These are phyloP conservation scores for Cebidichthys violaceus DNA, from an alignment of 2,113 vertebrate genomes.

Conservation along the genomic window DNA sequence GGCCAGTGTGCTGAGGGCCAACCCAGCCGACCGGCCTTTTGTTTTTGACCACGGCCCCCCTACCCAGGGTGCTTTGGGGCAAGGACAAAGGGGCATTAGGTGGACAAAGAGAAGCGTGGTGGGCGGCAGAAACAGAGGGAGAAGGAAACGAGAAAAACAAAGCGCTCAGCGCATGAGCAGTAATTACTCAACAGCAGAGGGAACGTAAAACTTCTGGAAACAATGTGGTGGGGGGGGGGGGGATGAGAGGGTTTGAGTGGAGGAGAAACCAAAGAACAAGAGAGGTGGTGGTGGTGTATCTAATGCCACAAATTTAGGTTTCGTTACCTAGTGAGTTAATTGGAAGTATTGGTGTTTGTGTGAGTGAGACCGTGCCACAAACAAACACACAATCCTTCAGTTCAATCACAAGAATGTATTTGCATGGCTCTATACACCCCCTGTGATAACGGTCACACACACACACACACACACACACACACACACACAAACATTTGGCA, in stretches of 20 bases:
- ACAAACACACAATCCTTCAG: not conserved
- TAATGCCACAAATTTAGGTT: not conserved
- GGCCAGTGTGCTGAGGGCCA: conserved; percentile 39
- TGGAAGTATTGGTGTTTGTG: not conserved
- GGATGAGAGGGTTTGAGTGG: conserved; percentile 11
- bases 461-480: conserved; percentile 17
- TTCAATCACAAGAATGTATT: conserved; percentile 19
- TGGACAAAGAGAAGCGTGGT: conserved; percentile 77
- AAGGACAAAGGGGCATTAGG: conserved; percentile 75
- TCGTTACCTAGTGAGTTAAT: not conserved
- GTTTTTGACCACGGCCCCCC: conserved; percentile 57
- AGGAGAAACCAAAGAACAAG: not conserved
- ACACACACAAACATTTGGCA: conserved; percentile 26
- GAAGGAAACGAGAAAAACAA: conserved; percentile 58
- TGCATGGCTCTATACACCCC: not conserved
- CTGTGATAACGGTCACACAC: conserved; percentile 29
- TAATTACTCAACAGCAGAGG: conserved; percentile 66
- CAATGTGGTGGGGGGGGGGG: conserved; percentile 29
- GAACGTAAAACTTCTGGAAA: conserved; percentile 60
- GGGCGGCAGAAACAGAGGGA: conserved; percentile 55
- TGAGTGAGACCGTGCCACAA: not conserved
- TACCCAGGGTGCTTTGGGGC: conserved; percentile 72
- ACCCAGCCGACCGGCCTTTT: conserved; percentile 68
- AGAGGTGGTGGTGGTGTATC: not conserved
- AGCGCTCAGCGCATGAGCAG: conserved; percentile 68